These are phyloP conservation scores for Lophius piscatorius DNA, from an alignment of 2,113 vertebrate genomes.

Conservation along the genomic window DNA sequence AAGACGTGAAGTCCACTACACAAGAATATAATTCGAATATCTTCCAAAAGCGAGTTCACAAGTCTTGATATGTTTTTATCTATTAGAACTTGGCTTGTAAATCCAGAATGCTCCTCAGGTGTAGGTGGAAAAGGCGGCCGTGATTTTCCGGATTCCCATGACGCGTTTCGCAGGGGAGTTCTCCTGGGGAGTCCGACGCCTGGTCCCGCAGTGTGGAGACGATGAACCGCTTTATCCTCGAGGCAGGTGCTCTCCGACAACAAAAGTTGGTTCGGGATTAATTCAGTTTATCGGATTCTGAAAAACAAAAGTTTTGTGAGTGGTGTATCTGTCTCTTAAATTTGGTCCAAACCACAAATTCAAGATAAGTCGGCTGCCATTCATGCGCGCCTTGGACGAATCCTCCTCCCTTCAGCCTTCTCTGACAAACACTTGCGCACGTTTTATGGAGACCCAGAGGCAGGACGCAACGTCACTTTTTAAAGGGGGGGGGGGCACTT, in stretches of 20 bases:
- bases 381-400: constrained; percentile 30
- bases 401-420: constrained; percentile 41
- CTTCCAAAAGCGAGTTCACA: background rate
- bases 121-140: constrained; percentile 2
- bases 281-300: background rate
- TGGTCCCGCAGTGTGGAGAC: constrained; percentile 33
- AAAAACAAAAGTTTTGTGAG: background rate
- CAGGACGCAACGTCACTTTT: constrained; percentile 78
- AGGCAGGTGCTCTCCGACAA: constrained; percentile 72
- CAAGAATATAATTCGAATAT: constrained; percentile 12
- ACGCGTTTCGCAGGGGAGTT: constrained; percentile 47
- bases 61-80: background rate
- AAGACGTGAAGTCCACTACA: constrained; percentile 1
- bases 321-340: background rate
- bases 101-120: constrained; percentile 44
- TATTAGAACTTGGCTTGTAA: background rate
- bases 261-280: background rate
- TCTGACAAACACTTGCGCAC: constrained; percentile 39
- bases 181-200: constrained; percentile 38
- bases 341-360: background rate
- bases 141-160: constrained; percentile 49
- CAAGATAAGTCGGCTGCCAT: constrained; percentile 32
- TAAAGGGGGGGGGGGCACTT: constrained; percentile 23
- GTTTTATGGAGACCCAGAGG: constrained; percentile 73
- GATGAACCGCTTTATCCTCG: constrained; percentile 38